Evolutionary conservation across 2,888 invertebrate species (phyloP).

Genomic region (Mythimna ferrago): DNA sequence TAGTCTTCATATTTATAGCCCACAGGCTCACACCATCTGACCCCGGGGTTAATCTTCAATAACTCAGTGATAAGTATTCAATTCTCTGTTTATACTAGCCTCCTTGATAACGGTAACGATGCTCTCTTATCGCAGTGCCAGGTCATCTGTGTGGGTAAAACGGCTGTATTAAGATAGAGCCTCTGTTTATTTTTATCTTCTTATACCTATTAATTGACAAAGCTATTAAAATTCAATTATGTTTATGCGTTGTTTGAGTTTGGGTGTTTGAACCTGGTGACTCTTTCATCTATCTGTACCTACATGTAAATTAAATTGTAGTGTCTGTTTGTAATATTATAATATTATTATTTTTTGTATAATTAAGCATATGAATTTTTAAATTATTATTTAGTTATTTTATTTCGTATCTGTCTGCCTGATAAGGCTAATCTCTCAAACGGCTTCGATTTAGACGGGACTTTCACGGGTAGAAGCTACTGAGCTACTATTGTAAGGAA

Average conservation of each 20-base stretch:
- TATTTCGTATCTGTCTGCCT: too few species aligned
- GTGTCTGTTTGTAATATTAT: too few species aligned
- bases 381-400: too few species aligned
- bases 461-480: too few species aligned
- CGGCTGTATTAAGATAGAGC: constrained; percentile 14
- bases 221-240: constrained; percentile 40
- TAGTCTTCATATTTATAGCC: constrained; percentile 47
- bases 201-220: constrained; percentile 4
- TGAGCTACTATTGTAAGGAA: too few species aligned
- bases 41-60: constrained; percentile 56
- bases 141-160: constrained; percentile 27
- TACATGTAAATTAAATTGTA: background rate
- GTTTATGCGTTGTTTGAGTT: constrained; percentile 7
- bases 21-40: constrained; percentile 29
- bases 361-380: too few species aligned
- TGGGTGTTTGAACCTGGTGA: background rate
- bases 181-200: constrained; percentile 26
- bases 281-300: too few species aligned
- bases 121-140: constrained; percentile 27
- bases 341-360: too few species aligned
- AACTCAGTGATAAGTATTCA: constrained; percentile 58
- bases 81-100: constrained; percentile 54
- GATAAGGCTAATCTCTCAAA: too few species aligned
- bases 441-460: too few species aligned
- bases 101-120: constrained; percentile 31